phyloP scores from a whole-genome alignment of 1,140 invertebrate species.

The Ylistrum balloti region DNA sequence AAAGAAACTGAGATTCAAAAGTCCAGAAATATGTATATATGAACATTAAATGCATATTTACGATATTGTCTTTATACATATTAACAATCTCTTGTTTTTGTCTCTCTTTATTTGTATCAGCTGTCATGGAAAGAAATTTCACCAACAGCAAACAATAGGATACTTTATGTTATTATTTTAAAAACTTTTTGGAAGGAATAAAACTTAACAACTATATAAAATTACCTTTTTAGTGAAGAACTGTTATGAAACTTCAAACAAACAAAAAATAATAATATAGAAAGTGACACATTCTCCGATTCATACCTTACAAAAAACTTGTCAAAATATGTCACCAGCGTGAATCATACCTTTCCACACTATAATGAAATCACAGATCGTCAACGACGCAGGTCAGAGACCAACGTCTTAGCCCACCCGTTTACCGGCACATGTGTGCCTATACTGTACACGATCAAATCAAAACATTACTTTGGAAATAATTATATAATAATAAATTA shows the following conservation, averaged over 20 bases:
- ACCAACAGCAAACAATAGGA: constrained; percentile 9
- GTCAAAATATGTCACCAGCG: constrained; percentile 48
- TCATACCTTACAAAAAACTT: constrained; percentile 43
- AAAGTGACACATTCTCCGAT: constrained; percentile 25
- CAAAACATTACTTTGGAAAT: constrained; percentile 45
- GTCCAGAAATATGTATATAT: constrained; percentile 12
- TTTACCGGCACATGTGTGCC: constrained; percentile 36
- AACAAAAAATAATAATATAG: constrained; percentile 40
- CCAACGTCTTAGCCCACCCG: constrained; percentile 44
- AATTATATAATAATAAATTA: constrained; percentile 57
- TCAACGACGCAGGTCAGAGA: constrained; percentile 50
- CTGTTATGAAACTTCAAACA: constrained; percentile 39
- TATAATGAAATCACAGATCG: constrained; percentile 55
- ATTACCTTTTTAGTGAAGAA: constrained; percentile 40
- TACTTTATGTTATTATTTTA: neutral
- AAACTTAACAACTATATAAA: constrained; percentile 40
- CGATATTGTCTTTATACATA: neutral
- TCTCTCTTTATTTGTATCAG: neutral
- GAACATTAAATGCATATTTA: constrained; percentile 22
- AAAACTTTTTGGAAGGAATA: neutral
- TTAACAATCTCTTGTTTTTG: neutral
- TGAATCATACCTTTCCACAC: constrained; percentile 55
- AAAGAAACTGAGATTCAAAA: constrained; percentile 35
- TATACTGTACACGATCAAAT: constrained; percentile 39
- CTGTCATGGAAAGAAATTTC: neutral